Evolutionary conservation across 37 sponge, comb jelly and placozoan species (phyloP), one percentile per base, ranked within the genome.

Genomic region (Bolinopsis microptera): DNA sequence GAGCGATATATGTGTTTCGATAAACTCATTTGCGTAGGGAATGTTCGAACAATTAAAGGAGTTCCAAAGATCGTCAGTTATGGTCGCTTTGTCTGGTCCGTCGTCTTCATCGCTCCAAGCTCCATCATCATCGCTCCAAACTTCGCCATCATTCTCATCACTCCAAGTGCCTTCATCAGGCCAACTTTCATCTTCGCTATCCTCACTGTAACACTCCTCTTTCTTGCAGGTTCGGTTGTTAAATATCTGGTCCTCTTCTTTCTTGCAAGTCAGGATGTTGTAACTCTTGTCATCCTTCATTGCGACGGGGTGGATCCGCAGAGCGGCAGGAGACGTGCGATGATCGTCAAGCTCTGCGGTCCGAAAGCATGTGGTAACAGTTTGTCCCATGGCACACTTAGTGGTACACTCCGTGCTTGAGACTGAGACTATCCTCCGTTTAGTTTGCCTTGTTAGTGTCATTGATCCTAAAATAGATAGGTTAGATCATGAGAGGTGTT

Each of bases 1-100:
- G 21, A 33, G 21, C 13, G 33, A 34, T 13, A 77, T 35, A 0
- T 77, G 33, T 32, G 27, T 27, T 77, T 77, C 80, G 21, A 77
- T 32, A 36, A 32, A 77, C 80, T 77, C 80, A 77, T 34, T 32
- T 16, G 80, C 80, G 21, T 77, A 77, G 35, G 80, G 80, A 77
- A 77, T 35, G 74, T 70, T 70, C 74, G 74, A 28, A 77, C 80
- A 77, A 3, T 77, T 77, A 77, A 77, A 77, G 2, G 80, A 77
- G 5, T 77, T 32, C 80, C 80, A 77, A 1, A 77, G 80, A 32
- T 77, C 80, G 80, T 77, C 80, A 5, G 80, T 32, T 8, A 70
- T 70, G 74, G 26, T 70, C 9, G 80, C 3, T 77, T 48, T 48
- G 5, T 48, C 61, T 48, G 61, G 13, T 48, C 61, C 61, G 5